Evolutionary conservation across 1,140 invertebrate genomes (phyloP).

Genomic region (Periplaneta americana): DNA sequence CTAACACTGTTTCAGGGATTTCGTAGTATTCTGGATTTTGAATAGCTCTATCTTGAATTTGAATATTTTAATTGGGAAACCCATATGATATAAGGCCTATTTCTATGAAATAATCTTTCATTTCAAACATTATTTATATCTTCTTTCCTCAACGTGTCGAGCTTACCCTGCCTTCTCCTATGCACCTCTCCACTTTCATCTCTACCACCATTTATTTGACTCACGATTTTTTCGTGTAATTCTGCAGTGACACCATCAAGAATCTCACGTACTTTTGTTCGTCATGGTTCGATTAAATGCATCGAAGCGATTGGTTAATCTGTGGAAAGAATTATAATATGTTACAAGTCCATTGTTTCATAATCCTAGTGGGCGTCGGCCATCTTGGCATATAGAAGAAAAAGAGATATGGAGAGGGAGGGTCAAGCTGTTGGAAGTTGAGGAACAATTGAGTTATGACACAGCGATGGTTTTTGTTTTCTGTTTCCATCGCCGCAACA

Average conservation of each 20-base stretch:
- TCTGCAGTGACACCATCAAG: neutral
- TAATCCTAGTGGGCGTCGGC: conserved; percentile 8
- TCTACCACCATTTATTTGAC: neutral
- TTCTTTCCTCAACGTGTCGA: no score
- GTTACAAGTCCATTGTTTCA: neutral
- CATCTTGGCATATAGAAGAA: conserved; percentile 6
- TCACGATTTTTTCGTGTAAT: neutral
- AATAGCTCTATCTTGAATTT: no score
- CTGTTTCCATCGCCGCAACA: neutral
- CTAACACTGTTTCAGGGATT: no score
- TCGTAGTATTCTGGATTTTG: no score
- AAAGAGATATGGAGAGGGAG: conserved; percentile 10
- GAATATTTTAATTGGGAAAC: no score
- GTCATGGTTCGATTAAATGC: neutral
- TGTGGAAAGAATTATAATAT: neutral
- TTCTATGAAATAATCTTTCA: no score
- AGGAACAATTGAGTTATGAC: conserved; percentile 15
- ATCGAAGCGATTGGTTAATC: neutral
- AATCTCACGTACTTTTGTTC: neutral
- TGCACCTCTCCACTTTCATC: neutral
- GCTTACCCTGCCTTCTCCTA: no score
- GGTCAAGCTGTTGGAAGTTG: neutral
- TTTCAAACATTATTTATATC: no score
- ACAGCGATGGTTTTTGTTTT: neutral
- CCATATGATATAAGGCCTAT: no score